Percentiles rank a stretch among this genome's conserved stretches.
These are phyloP conservation scores for Leptopterna dolabrata DNA, from an alignment of 2,888 invertebrate species.

Conservation along the genomic window DNA sequence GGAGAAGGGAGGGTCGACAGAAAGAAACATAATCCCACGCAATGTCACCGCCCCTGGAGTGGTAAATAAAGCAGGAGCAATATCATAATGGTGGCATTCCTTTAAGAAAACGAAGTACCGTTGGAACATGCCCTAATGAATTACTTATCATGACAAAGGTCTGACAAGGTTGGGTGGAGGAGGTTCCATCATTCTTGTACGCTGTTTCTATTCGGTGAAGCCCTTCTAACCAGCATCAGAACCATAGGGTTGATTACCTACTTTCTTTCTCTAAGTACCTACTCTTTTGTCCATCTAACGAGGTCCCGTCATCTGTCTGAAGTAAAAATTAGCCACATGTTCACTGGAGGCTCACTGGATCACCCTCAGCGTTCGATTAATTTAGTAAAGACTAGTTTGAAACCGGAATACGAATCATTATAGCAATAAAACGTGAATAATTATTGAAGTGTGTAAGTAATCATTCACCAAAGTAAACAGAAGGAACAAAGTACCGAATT, in stretches of 20 bases:
- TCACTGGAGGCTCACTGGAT: too few relatives aligned
- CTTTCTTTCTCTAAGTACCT: neutral
- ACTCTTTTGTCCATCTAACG: neutral
- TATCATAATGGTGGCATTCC: constrained; percentile 21
- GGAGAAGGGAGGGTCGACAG: neutral
- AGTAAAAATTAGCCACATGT: neutral
- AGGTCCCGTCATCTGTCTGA: neutral
- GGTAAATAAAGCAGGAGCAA: constrained; percentile 25
- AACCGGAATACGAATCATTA: too few relatives aligned
- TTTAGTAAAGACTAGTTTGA: too few relatives aligned
- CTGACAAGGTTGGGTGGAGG: constrained; percentile 7
- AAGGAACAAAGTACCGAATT: too few relatives aligned
- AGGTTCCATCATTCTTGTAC: neutral
- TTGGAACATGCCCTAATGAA: constrained; percentile 22
- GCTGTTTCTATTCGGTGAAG: neutral
- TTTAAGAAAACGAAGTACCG: constrained; percentile 6
- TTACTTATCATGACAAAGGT: constrained; percentile 35
- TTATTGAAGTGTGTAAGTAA: too few relatives aligned
- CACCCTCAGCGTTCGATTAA: too few relatives aligned
- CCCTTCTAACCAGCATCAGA: neutral
- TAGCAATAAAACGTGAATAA: too few relatives aligned
- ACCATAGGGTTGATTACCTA: neutral
- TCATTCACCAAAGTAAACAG: too few relatives aligned
- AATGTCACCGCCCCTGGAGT: neutral
- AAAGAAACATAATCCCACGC: constrained; percentile 24